These are phyloP conservation scores for Anas bernieri DNA, from an alignment of 2,797 vertebrate species.

Conservation along the genomic window DNA sequence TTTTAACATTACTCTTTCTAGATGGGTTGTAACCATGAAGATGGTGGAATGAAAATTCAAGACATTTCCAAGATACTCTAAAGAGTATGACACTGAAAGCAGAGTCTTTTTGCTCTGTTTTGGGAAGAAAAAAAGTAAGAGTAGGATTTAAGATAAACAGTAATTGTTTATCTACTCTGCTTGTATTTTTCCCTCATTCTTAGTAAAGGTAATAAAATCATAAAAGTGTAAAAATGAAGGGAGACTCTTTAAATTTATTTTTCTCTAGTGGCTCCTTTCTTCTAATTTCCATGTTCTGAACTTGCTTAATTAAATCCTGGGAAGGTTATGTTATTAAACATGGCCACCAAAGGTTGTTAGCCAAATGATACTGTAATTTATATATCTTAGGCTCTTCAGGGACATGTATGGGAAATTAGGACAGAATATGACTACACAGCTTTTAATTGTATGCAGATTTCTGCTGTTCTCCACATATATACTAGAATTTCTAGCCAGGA, in stretches of 20 bases:
- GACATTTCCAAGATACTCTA: not conserved
- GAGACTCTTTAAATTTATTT: slow-evolving; percentile 44
- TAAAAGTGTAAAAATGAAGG: slow-evolving; percentile 16
- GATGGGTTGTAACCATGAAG: not conserved
- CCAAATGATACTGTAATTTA: slow-evolving; percentile 47
- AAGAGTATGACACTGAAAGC: not conserved
- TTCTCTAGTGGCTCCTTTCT: slow-evolving; percentile 44
- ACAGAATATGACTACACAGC: not conserved
- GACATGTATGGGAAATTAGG: not conserved
- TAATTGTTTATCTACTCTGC: not conserved
- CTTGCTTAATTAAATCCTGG: slow-evolving; percentile 52
- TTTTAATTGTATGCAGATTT: slow-evolving; percentile 41
- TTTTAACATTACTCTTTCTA: not conserved
- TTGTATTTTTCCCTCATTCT: not conserved
- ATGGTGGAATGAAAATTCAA: not conserved
- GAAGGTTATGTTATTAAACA: slow-evolving; percentile 9
- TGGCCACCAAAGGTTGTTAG: slow-evolving; percentile 21
- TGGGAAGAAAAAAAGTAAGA: not conserved
- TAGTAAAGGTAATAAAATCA: slow-evolving; percentile 4
- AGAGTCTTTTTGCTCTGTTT: not conserved
- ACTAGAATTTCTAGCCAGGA: not conserved
- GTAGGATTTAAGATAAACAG: not conserved
- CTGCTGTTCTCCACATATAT: not conserved
- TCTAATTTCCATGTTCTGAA: slow-evolving; percentile 47
- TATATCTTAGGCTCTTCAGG: not conserved